phyloP scores from a whole-genome alignment of 2,888 invertebrate genomes.

The Napeogenes sylphis region DNA sequence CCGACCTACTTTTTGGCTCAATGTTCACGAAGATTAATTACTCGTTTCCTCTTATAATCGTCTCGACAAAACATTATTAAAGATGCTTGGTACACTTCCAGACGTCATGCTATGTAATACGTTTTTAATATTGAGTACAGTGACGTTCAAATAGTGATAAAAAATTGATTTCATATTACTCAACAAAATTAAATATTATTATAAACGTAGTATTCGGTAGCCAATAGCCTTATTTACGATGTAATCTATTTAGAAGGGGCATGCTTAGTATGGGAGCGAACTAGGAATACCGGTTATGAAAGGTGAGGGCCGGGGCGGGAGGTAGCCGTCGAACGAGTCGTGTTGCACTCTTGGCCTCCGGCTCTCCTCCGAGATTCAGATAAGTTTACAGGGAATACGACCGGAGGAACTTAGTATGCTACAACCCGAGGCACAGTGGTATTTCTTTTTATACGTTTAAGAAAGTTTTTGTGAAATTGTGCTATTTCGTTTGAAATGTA shows the following conservation, averaged over 20 bases:
- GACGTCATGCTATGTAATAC: neutral
- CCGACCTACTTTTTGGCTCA: slow-evolving; percentile 47
- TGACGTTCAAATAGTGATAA: too few species aligned
- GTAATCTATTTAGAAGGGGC: slow-evolving; percentile 59
- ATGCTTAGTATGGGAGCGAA: slow-evolving; percentile 42
- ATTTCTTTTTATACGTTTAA: slow-evolving; percentile 39
- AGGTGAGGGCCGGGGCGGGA: slow-evolving; percentile 32
- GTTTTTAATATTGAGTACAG: neutral
- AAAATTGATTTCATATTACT: too few species aligned
- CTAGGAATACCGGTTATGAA: slow-evolving; percentile 50
- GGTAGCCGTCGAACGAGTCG: slow-evolving; percentile 47
- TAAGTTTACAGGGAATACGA: slow-evolving; percentile 52
- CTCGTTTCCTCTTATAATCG: slow-evolving; percentile 50
- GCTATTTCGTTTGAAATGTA: slow-evolving; percentile 28
- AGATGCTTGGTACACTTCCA: slow-evolving; percentile 23
- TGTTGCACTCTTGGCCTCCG: slow-evolving; percentile 55
- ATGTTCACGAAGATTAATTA: slow-evolving; percentile 50
- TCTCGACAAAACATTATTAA: slow-evolving; percentile 50
- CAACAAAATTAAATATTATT: too few species aligned
- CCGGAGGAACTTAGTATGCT: slow-evolving; percentile 40
- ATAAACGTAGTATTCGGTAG: slow-evolving; percentile 27
- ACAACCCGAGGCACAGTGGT: slow-evolving; percentile 33
- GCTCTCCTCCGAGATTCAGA: slow-evolving; percentile 55
- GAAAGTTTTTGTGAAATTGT: slow-evolving; percentile 48
- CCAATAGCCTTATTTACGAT: slow-evolving; percentile 43